These are phyloP conservation scores for Pharmacophagus antenor DNA, from an alignment of 2,888 invertebrate species.

Conservation along the genomic window DNA sequence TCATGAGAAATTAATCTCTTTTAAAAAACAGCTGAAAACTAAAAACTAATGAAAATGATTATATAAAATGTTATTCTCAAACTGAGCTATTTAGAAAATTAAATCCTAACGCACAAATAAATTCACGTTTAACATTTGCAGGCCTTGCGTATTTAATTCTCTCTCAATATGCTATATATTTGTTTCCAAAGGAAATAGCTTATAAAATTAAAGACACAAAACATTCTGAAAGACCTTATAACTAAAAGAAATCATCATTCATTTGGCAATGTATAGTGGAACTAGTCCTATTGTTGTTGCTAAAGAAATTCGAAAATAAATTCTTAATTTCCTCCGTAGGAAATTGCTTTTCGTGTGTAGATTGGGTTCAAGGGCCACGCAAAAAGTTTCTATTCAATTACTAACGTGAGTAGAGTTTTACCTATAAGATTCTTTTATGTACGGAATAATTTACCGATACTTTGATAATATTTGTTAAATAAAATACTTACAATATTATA, in stretches of 20 bases:
- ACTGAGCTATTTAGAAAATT: too few species aligned
- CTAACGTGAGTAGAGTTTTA: conserved; percentile 22
- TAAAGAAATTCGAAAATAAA: conserved; percentile 47
- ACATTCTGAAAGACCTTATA: neutral
- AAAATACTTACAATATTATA: neutral
- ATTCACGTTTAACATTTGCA: too few species aligned
- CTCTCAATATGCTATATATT: too few species aligned
- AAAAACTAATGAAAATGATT: too few species aligned
- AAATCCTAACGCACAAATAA: too few species aligned
- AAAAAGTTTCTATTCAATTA: conserved; percentile 22
- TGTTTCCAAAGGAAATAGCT: too few species aligned
- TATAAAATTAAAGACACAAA: neutral
- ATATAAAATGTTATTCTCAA: too few species aligned
- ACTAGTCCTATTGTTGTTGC: conserved; percentile 43
- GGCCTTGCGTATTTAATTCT: too few species aligned
- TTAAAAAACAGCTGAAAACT: too few species aligned
- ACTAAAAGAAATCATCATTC: conserved; percentile 38
- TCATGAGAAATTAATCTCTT: too few species aligned
- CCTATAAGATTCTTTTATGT: neutral
- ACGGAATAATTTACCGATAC: neutral
- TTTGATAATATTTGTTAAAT: neutral
- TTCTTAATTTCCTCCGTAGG: conserved; percentile 64
- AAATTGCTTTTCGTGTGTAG: conserved; percentile 49
- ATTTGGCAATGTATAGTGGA: conserved; percentile 38
- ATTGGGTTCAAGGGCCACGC: conserved; percentile 22